Conservation (phyloP, 2,113 vertebrate genomes). For the Columba janthina region DNA sequence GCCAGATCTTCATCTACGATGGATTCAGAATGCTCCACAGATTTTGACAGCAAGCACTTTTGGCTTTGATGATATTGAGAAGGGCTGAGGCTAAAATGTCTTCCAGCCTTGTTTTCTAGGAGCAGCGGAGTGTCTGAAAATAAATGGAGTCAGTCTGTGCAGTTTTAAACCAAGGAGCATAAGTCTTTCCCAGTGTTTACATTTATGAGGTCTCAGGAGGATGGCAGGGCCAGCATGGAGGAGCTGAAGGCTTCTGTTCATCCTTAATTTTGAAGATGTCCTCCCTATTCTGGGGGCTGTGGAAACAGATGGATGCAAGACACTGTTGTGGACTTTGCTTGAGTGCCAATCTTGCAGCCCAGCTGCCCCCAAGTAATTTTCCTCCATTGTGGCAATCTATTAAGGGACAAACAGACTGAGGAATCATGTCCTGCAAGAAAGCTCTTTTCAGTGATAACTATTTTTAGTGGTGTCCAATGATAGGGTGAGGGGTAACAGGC, state of each 20-base stretch:
- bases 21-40: not conserved
- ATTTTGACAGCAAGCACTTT: not conserved
- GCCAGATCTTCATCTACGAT: not conserved
- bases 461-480: too few species aligned
- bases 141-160: not conserved
- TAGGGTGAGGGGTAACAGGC: too few species aligned
- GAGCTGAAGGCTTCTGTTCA: not conserved
- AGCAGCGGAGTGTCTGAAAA: not conserved
- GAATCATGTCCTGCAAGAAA: not conserved
- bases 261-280: not conserved
- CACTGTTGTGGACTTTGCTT: not conserved
- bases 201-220: not conserved
- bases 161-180: not conserved
- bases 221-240: not conserved
- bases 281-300: not conserved
- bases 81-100: not conserved
- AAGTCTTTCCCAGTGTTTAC: not conserved
- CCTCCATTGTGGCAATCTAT: not conserved
- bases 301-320: not conserved
- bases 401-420: not conserved
- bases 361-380: not conserved
- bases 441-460: too few species aligned
- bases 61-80: not conserved
- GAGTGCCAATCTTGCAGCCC: not conserved
- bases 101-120: not conserved